Conservation (phyloP, 1,140 invertebrate genomes). For the Caenorhabditis inopinata region DNA sequence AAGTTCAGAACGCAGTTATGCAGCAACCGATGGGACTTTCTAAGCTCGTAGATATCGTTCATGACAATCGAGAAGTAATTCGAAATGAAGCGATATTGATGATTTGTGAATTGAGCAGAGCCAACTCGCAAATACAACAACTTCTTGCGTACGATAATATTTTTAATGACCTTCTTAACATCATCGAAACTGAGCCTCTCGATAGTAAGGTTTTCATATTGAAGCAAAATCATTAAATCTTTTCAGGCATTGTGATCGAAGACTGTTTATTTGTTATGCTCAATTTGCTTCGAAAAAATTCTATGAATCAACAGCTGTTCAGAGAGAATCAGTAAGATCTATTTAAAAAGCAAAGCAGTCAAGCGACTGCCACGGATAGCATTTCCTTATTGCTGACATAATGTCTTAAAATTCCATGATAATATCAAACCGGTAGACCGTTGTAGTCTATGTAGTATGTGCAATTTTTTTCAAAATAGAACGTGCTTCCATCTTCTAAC, state of each 20-base stretch:
- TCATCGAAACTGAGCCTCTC: slow-evolving; percentile 84
- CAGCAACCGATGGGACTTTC: slow-evolving; percentile 94
- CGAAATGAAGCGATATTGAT: slow-evolving; percentile 89
- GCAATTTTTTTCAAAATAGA: too few relatives aligned
- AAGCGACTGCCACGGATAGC: too few relatives aligned
- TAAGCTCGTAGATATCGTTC: slow-evolving; percentile 91
- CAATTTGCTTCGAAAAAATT: slow-evolving; percentile 89
- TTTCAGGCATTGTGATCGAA: slow-evolving; percentile 84
- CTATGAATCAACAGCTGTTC: slow-evolving; percentile 97
- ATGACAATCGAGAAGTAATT: slow-evolving; percentile 90
- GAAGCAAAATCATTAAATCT: neutral
- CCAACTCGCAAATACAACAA: slow-evolving; percentile 94
- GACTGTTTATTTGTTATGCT: slow-evolving; percentile 93
- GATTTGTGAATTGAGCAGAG: slow-evolving; percentile 88
- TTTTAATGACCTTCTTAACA: slow-evolving; percentile 90
- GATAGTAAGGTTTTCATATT: slow-evolving; percentile 76
- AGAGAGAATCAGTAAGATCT: slow-evolving; percentile 81
- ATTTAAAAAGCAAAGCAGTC: too few relatives aligned
- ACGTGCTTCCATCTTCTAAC: too few relatives aligned
- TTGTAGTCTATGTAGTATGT: too few relatives aligned
- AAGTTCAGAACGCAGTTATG: slow-evolving; percentile 90
- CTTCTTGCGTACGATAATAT: slow-evolving; percentile 99
- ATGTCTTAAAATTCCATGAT: too few relatives aligned
- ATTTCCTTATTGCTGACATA: too few relatives aligned
- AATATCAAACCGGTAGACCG: too few relatives aligned